phyloP scores from a whole-genome alignment of 2,113 vertebrate species.

The Barnardius zonarius region DNA sequence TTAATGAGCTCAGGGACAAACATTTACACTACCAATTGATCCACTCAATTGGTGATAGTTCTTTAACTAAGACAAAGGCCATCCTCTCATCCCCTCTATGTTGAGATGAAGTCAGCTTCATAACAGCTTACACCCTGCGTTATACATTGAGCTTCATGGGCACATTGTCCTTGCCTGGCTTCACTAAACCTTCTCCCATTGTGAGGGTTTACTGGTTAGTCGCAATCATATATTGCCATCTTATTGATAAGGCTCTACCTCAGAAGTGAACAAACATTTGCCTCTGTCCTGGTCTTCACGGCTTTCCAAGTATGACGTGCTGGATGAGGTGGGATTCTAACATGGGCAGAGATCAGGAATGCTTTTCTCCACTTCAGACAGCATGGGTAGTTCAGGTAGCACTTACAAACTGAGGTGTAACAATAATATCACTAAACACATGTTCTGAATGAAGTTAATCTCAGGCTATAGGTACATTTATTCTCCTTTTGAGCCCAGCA shows the following conservation, averaged over 20 bases:
- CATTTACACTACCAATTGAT: background rate
- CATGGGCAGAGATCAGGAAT: background rate
- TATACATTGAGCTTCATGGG: background rate
- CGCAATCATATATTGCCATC: background rate
- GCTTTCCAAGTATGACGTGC: background rate
- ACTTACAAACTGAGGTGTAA: background rate
- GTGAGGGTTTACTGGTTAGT: background rate
- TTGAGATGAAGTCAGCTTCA: background rate
- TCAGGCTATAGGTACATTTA: background rate
- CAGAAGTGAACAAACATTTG: background rate
- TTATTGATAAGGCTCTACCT: background rate
- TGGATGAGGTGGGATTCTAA: background rate
- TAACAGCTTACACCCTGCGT: background rate
- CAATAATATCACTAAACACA: background rate
- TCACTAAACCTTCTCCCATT: background rate
- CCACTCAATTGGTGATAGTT: background rate
- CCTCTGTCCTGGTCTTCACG: background rate
- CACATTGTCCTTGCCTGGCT: background rate
- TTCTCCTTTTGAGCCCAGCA: background rate
- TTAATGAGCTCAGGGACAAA: background rate
- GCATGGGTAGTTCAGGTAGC: background rate
- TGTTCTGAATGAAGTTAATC: background rate
- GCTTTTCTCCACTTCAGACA: background rate
- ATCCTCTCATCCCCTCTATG: background rate
- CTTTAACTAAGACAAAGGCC: background rate